phyloP scores from a whole-genome alignment of 2,888 invertebrate genomes.

The Phasia obesa region DNA sequence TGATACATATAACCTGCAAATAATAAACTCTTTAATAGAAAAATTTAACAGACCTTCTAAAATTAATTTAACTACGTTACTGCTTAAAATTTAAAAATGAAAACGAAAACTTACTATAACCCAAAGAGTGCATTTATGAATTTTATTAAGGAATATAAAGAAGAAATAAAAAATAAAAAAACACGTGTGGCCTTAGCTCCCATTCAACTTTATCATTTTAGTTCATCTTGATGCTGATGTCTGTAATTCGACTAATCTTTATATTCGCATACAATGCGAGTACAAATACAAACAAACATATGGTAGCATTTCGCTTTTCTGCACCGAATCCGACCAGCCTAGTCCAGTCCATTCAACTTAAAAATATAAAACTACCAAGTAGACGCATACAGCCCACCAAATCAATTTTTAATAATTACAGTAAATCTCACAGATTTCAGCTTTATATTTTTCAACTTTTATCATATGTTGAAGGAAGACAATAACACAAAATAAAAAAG shows the following conservation, averaged over 20 bases:
- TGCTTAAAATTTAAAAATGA: slow-evolving; percentile 24
- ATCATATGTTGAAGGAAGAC: not conserved
- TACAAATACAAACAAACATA: not conserved
- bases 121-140: slow-evolving; percentile 39
- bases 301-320: not conserved
- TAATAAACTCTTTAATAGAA: too few species aligned
- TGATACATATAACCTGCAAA: too few species aligned
- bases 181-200: slow-evolving; percentile 65
- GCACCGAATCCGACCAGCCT: slow-evolving; percentile 4
- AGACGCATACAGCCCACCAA: slow-evolving; percentile 40
- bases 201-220: slow-evolving; percentile 56
- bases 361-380: not conserved
- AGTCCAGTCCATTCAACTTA: not conserved
- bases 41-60: too few species aligned
- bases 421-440: slow-evolving; percentile 66
- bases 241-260: slow-evolving; percentile 44
- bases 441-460: slow-evolving; percentile 17
- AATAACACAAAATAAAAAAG: slow-evolving; percentile 16
- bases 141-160: not conserved
- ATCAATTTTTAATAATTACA: slow-evolving; percentile 69
- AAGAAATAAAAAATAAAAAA: slow-evolving; percentile 1
- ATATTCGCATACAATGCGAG: not conserved
- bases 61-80: slow-evolving; percentile 30
- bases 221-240: slow-evolving; percentile 63
- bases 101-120: slow-evolving; percentile 42